phyloP scores from a whole-genome alignment of 2,797 vertebrate species.

The Arremon brunneinucha region DNA sequence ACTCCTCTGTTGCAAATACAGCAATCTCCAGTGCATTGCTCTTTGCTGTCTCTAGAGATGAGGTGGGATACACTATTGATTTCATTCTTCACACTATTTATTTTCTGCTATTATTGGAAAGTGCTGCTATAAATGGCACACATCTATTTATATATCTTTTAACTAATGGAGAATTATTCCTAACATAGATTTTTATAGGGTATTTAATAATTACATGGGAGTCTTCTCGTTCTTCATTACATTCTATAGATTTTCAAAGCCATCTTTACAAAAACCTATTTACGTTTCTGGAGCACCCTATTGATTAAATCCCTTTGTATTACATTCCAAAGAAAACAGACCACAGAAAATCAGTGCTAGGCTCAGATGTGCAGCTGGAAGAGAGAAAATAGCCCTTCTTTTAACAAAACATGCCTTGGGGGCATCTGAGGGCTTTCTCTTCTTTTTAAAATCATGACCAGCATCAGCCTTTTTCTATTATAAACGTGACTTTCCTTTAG shows the following conservation, averaged over 20 bases:
- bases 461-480: neutral
- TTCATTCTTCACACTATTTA: neutral
- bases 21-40: neutral
- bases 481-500: neutral
- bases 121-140: neutral
- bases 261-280: neutral
- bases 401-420: neutral
- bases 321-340: neutral
- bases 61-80: neutral
- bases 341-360: neutral
- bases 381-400: slow-evolving; percentile 21
- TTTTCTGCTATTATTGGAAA: neutral
- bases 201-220: slow-evolving; percentile 8
- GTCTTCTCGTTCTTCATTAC: neutral
- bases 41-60: neutral
- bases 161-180: slow-evolving; percentile 15
- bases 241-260: slow-evolving; percentile 24
- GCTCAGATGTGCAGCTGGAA: neutral
- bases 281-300: neutral
- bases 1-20: neutral
- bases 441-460: slow-evolving; percentile 1
- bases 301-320: slow-evolving; percentile 24
- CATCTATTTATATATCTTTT: neutral
- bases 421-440: neutral
- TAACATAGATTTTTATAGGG: neutral